Evolutionary conservation across 1,140 invertebrate genomes (phyloP).

Genomic region (Saxidomus purpurata): DNA sequence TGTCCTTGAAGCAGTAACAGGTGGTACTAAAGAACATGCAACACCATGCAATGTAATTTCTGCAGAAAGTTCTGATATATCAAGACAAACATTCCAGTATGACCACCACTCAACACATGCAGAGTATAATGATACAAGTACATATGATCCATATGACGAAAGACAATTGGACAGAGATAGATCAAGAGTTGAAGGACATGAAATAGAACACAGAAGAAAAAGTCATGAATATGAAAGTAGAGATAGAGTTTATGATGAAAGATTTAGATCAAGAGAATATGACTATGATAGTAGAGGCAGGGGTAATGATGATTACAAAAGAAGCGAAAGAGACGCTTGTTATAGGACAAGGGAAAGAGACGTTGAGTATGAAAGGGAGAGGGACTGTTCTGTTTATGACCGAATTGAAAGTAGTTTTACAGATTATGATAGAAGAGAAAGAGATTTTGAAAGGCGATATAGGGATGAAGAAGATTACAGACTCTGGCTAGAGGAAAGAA

Average conservation of each 20-base stretch:
- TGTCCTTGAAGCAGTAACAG: not conserved
- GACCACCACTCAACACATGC: not conserved
- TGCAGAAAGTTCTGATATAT: not conserved
- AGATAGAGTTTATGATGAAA: not conserved
- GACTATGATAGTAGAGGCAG: not conserved
- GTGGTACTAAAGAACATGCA: not conserved
- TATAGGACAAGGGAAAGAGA: no score
- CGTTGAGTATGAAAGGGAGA: not conserved
- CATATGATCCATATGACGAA: not conserved
- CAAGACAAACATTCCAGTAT: not conserved
- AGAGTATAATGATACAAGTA: not conserved
- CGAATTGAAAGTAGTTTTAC: not conserved
- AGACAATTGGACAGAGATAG: not conserved
- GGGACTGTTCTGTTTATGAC: no score
- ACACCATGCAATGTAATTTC: no score
- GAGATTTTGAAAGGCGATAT: not conserved
- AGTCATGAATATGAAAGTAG: not conserved
- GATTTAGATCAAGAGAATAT: not conserved
- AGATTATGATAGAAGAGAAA: slow-evolving; percentile 4
- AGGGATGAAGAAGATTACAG: slow-evolving; percentile 12
- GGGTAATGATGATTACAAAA: not conserved
- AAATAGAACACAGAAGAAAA: not conserved
- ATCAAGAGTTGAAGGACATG: not conserved
- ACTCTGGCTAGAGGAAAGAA: not conserved
- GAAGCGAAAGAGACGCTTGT: not conserved